Evolutionary conservation across 2,888 invertebrate genomes (phyloP).

Genomic region (Hecatera dysodea): DNA sequence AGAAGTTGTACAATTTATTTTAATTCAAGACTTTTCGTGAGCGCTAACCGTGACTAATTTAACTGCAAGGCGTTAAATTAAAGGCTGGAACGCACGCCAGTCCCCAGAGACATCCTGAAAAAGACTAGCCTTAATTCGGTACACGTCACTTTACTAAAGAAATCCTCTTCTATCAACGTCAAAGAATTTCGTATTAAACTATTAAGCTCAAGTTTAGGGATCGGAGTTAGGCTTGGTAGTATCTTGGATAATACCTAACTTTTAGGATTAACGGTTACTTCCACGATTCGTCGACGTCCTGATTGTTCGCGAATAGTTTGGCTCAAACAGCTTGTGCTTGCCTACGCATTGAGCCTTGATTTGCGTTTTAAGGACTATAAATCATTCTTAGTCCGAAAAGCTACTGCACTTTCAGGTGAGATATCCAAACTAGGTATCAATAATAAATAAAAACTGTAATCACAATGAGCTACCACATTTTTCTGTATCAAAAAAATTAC

Average conservation of each 20-base stretch:
- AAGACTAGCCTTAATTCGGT: not conserved
- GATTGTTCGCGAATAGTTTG: constrained; percentile 16
- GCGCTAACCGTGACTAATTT: constrained; percentile 30
- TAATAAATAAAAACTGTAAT: too few relatives aligned
- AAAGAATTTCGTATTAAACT: not conserved
- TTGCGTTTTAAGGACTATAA: not conserved
- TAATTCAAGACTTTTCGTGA: constrained; percentile 10
- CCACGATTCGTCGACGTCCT: too few relatives aligned
- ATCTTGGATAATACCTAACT: constrained; percentile 11
- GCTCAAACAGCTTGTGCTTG: not conserved
- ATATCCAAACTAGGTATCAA: too few relatives aligned
- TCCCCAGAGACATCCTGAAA: constrained; percentile 2
- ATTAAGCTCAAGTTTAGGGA: constrained; percentile 7
- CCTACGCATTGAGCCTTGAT: not conserved
- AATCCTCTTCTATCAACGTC: not conserved
- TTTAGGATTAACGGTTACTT: constrained; percentile 5
- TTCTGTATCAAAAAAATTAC: too few relatives aligned
- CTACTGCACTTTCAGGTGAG: too few relatives aligned
- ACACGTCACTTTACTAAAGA: not conserved
- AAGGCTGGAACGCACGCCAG: not conserved
- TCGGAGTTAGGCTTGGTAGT: not conserved
- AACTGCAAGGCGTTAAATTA: constrained; percentile 15
- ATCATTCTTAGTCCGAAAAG: not conserved
- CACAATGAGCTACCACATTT: too few relatives aligned
- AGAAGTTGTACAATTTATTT: not conserved